These are phyloP conservation scores for Bembecia ichneumoniformis DNA, from an alignment of 2,888 invertebrate genomes.

Conservation along the genomic window DNA sequence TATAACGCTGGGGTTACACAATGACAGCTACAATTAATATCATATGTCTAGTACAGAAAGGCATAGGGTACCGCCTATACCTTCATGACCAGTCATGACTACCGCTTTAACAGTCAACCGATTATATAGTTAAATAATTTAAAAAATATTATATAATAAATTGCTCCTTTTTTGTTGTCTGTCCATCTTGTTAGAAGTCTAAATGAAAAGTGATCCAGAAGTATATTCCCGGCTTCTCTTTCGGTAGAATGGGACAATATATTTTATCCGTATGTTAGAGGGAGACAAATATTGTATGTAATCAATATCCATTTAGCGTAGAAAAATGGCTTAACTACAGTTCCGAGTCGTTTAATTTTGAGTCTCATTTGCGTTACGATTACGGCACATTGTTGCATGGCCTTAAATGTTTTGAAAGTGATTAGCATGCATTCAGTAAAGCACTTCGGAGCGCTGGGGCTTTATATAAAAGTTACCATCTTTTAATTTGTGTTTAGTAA, in stretches of 20 bases:
- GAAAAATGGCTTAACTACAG: slow-evolving; percentile 10
- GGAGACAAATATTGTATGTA: slow-evolving; percentile 8
- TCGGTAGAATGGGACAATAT: slow-evolving; percentile 9
- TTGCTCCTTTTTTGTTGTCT: neutral
- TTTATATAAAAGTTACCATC: slow-evolving; percentile 3
- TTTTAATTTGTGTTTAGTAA: neutral
- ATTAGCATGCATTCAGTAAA: slow-evolving; percentile 1
- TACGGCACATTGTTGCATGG: slow-evolving; percentile 4
- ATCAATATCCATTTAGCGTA: slow-evolving; percentile 13
- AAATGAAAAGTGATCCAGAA: slow-evolving; percentile 21
- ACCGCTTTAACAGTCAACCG: too few relatives aligned
- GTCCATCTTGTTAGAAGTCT: slow-evolving; percentile 9
- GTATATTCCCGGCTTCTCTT: slow-evolving; percentile 16
- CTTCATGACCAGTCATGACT: too few relatives aligned
- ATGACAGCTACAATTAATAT: too few relatives aligned
- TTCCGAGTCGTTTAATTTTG: slow-evolving; percentile 7
- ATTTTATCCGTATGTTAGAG: slow-evolving; percentile 5
- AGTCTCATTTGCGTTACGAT: slow-evolving; percentile 5
- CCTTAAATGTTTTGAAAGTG: slow-evolving; percentile 1
- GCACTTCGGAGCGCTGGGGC: slow-evolving; percentile 2
- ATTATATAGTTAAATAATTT: too few relatives aligned
- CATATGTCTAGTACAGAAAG: too few relatives aligned
- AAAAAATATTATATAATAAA: too few relatives aligned
- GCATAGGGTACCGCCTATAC: too few relatives aligned
- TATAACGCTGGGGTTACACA: too few relatives aligned